Base-by-base conservation (phyloP, 2,797 vertebrate species). In the Tachyglossus aculeatus region DNA sequence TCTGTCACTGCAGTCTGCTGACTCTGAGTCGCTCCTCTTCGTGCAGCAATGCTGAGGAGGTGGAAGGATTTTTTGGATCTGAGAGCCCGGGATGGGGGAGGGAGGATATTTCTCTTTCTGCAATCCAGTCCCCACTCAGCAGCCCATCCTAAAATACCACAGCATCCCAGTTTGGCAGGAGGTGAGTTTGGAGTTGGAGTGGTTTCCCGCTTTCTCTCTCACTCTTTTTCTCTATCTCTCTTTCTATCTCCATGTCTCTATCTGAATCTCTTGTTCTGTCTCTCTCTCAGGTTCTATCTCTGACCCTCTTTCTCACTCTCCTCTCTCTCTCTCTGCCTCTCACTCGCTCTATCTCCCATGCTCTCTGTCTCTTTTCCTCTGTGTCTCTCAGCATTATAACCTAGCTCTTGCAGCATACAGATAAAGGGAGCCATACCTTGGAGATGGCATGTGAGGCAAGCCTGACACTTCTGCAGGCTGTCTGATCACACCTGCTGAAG, bases 401-500 rank as follows among this genome's bases (percentile, higher is more conserved):
- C n/a, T n/a, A n/a, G 45, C 62, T 73, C 43, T 47, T 3, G 9
- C 3, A 43, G 55, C 5, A 0, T 6, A 31, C 24, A n/a, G 15
- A 31, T 14, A 13, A 22, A 37, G 1, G 57, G 2, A 21, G 78
- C 0, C 16, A 50, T 55, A 53, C 76, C 74, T 67, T 29, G 1
- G 74, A 82, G 84, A 84, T 71, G 65, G 80, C 25, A 76, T 43
- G 78, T 56, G 63, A 41, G 19, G 32, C 31, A 58, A 80, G 85
- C 71, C 74, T 67, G 78, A 80, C 27, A 79, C 82, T 86, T 81
- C 80, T 71, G 71, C 81, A 82, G 74, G 84, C 85, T 82, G 83
- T 53, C 86, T 27, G 50, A 71, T 89, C 86, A 87, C 86, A 89
- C 88, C 88, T 89, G 88, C 88, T 87, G 88, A 89, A 90, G 82